These are phyloP conservation scores for Tragelaphus eurycerus DNA, from an alignment of 2,797 vertebrate genomes.

Conservation along the genomic window DNA sequence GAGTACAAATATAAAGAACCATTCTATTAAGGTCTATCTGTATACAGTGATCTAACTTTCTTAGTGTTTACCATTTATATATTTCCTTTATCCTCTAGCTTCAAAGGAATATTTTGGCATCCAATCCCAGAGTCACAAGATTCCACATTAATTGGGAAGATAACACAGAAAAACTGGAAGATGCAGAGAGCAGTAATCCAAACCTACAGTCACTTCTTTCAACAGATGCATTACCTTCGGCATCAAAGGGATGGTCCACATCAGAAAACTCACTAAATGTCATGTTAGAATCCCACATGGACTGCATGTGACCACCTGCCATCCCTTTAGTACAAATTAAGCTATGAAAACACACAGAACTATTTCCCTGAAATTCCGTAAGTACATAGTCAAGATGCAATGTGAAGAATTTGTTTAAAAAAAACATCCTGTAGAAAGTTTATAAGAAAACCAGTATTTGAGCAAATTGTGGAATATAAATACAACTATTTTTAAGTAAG, in stretches of 20 bases:
- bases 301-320: conserved; percentile 87
- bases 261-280: conserved; percentile 89
- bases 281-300: conserved; percentile 90
- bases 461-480: conserved; percentile 87
- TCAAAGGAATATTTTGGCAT: conserved; percentile 90
- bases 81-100: conserved; percentile 81
- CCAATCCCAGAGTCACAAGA: conserved; percentile 89
- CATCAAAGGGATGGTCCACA: conserved; percentile 87
- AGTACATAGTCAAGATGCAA: conserved; percentile 82
- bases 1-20: not conserved
- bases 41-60: not conserved
- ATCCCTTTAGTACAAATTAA: conserved; percentile 81
- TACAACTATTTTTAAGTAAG: conserved; percentile 88
- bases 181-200: conserved; percentile 87
- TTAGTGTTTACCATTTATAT: conserved; percentile 13
- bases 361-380: conserved; percentile 82
- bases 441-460: conserved; percentile 87
- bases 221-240: conserved; percentile 86
- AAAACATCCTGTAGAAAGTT: conserved; percentile 86
- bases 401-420: conserved; percentile 84
- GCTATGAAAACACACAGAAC: conserved; percentile 84
- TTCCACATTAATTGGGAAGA: conserved; percentile 91
- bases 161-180: conserved; percentile 88
- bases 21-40: conserved; percentile 28
- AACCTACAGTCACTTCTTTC: conserved; percentile 88